phyloP scores from a whole-genome alignment of 2,113 vertebrate genomes.

The Aptenodytes patagonicus region DNA sequence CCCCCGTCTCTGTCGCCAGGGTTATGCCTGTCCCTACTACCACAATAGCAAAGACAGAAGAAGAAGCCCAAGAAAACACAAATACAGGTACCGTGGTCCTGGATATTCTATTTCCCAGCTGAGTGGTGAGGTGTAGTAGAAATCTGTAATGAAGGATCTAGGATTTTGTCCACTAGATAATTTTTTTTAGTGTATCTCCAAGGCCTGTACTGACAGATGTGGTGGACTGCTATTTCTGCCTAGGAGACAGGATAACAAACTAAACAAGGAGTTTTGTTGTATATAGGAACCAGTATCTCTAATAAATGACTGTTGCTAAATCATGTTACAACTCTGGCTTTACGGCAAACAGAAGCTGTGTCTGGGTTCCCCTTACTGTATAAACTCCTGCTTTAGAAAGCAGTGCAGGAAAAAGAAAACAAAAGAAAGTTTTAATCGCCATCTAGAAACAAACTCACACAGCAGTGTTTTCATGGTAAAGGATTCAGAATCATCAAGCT shows the following conservation, averaged over 20 bases:
- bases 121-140: neutral
- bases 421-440: neutral
- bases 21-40: constrained; percentile 97
- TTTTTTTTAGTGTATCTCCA: neutral
- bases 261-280: neutral
- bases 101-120: neutral
- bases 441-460: neutral
- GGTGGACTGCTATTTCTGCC: neutral
- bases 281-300: neutral
- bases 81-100: constrained; percentile 86
- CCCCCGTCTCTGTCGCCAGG: constrained; percentile 94
- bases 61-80: constrained; percentile 94
- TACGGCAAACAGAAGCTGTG: neutral
- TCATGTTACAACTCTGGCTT: neutral
- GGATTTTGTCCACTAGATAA: neutral
- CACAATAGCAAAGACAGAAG: constrained; percentile 98
- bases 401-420: neutral
- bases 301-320: neutral
- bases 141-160: neutral
- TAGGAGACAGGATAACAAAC: neutral
- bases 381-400: neutral
- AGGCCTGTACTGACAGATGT: neutral
- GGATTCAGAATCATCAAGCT: neutral
- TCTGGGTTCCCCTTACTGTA: neutral
- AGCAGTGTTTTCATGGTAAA: neutral